Evolutionary conservation across 2,888 invertebrate genomes (phyloP), one percentile per base, ranked within the genome.

Genomic region (Automeris io): DNA sequence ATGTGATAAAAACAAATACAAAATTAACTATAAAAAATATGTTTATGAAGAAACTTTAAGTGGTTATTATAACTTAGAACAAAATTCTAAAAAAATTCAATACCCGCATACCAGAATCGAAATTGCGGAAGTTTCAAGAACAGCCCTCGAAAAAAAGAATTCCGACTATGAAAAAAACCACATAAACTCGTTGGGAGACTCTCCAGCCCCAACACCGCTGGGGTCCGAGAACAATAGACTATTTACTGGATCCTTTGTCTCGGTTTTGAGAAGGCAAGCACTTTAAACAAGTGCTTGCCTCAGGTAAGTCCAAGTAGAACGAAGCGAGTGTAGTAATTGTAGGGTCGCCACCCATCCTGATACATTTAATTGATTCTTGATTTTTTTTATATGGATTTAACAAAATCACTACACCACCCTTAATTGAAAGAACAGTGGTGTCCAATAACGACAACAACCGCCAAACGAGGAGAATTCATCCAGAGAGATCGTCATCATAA

Each of bases 221-320:
- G 67, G 65, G 62, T 51, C 49, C 53, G 35, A 46, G 58, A 68
- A 80, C 82, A 81, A 81, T 78, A 59, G 69, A 71, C 75, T 76
- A 78, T 81, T 79, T 77, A 78, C 65, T 54, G 47, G 56, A 48
- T 49, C 64, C 64, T 79, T 83, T 82, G 80, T 81, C 67, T 71
- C 57, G 55, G 51, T 59, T 54, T 54, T 47, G 55, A 66, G 68
- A 61, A 34, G 29, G 16, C 29, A 29, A 29, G 59, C 57, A 61
- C 62, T 69, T 55, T 50, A 46, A 49, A 51, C 45, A 39, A 61
- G 58, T 33, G 42, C 49, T 47, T 44, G 51, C 55, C 56, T 53
- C 51, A 54, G 54, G 47, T 55, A 46, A 56, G 48, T 50, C 49
- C 55, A 48, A 51, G 52, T 43, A 55, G 44, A 33, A 33, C 19